A percentile compares a stretch with the other conserved stretches of the same genome.
These are phyloP conservation scores for Coregonus ussuriensis DNA, from an alignment of 2,797 vertebrate genomes.

Conservation along the genomic window DNA sequence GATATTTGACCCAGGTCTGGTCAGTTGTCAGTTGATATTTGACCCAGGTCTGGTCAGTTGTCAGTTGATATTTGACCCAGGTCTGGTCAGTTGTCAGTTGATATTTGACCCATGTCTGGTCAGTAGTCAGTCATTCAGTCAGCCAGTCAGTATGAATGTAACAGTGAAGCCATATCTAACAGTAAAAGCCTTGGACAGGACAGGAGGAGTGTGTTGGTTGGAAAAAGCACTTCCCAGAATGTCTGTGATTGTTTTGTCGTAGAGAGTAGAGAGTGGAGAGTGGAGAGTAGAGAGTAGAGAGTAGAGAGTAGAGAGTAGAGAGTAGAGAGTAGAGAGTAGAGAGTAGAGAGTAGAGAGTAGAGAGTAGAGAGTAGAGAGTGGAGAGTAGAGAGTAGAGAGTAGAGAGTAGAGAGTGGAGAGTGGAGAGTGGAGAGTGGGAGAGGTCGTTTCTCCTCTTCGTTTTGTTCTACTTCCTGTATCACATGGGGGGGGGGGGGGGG, in stretches of 20 bases:
- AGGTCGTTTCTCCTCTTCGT: slow-evolving; percentile 46
- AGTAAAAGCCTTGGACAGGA: slow-evolving; percentile 63
- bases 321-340: slow-evolving; percentile 16
- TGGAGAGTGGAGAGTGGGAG: slow-evolving; percentile 12
- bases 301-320: slow-evolving; percentile 16
- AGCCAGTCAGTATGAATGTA: slow-evolving; percentile 22
- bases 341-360: background rate
- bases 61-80: too few relatives aligned
- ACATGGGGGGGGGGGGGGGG: slow-evolving; percentile 47
- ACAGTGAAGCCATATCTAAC: slow-evolving; percentile 75
- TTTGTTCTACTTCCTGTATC: slow-evolving; percentile 67
- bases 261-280: background rate
- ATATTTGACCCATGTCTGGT: slow-evolving; percentile 22
- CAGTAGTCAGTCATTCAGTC: slow-evolving; percentile 2
- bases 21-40: too few relatives aligned
- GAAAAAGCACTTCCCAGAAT: slow-evolving; percentile 58
- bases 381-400: slow-evolving; percentile 17
- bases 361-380: slow-evolving; percentile 3
- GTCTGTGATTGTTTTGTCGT: slow-evolving; percentile 50
- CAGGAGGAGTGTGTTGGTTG: slow-evolving; percentile 41
- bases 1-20: too few relatives aligned
- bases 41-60: too few relatives aligned
- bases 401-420: too few relatives aligned
- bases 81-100: slow-evolving; percentile 61
- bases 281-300: background rate